Evolutionary conservation across 2,888 invertebrate genomes (phyloP).

Genomic region (Nudaria mundana): DNA sequence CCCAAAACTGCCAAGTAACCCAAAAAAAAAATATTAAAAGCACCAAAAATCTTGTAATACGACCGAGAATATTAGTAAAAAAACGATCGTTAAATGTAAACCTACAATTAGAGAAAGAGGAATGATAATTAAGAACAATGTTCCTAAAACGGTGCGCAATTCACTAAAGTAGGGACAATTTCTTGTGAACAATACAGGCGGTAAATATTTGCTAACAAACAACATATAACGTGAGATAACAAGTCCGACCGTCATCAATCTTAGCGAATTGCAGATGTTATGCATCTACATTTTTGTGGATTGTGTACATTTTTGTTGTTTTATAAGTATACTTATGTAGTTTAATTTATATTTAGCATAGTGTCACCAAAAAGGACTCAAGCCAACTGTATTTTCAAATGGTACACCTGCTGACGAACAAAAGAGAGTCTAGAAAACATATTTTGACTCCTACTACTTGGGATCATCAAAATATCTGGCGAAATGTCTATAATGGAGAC

Average conservation of each 20-base stretch:
- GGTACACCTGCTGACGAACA: too few relatives aligned
- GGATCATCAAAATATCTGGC: too few relatives aligned
- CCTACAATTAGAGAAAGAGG: constrained; percentile 14
- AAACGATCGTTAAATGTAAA: constrained; percentile 13
- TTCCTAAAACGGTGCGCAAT: constrained; percentile 18
- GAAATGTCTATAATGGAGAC: too few relatives aligned
- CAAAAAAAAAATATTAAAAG: too few relatives aligned
- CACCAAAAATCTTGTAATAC: too few relatives aligned
- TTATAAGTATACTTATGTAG: background rate
- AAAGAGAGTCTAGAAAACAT: too few relatives aligned
- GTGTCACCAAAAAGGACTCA: too few relatives aligned
- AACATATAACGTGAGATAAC: constrained; percentile 22
- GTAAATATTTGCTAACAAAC: constrained; percentile 34
- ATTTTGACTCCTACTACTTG: too few relatives aligned
- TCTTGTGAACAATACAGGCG: constrained; percentile 22
- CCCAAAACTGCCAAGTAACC: too few relatives aligned
- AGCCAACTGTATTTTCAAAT: too few relatives aligned
- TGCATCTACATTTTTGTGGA: background rate
- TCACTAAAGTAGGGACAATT: constrained; percentile 26
- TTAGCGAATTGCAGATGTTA: background rate
- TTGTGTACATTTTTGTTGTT: background rate
- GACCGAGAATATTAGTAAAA: too few relatives aligned
- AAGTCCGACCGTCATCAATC: constrained; percentile 1
- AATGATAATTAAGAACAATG: constrained; percentile 11
- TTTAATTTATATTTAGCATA: too few relatives aligned